Conservation (phyloP, 2,888 invertebrate genomes). For the Phortica okadai region DNA sequence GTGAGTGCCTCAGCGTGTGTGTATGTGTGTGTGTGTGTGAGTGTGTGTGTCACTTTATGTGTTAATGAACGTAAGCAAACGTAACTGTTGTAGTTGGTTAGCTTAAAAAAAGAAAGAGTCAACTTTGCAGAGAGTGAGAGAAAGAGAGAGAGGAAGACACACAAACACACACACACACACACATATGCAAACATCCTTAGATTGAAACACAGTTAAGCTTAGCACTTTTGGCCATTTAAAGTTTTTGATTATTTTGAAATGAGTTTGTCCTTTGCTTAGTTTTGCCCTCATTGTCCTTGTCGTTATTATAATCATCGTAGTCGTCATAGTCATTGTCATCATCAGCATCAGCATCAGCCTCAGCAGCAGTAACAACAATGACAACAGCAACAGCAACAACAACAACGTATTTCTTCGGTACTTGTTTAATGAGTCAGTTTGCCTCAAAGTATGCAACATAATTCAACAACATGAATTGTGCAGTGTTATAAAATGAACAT, state of each 20-base stretch:
- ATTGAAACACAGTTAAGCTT: background rate
- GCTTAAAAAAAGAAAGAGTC: conserved; percentile 31
- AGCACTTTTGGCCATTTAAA: conserved; percentile 68
- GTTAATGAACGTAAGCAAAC: conserved; percentile 35
- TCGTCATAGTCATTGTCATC: too few species aligned
- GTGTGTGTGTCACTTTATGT: conserved; percentile 27
- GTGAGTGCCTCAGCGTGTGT: background rate
- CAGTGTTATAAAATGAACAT: conserved; percentile 16
- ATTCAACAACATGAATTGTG: conserved; percentile 10
- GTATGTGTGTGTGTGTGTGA: conserved; percentile 36
- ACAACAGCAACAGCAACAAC: conserved; percentile 40
- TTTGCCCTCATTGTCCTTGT: conserved; percentile 12
- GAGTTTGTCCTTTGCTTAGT: conserved; percentile 36
- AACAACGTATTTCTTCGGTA: conserved; percentile 24
- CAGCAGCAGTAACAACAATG: conserved; percentile 35
- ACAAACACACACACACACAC: conserved; percentile 15
- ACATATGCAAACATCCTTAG: background rate
- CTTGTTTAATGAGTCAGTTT: conserved; percentile 22
- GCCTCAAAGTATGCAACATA: conserved; percentile 24
- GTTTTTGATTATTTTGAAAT: conserved; percentile 41
- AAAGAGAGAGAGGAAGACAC: conserved; percentile 16
- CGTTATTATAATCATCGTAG: background rate
- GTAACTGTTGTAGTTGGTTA: conserved; percentile 50
- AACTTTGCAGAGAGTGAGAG: conserved; percentile 43
- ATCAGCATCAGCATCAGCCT: background rate